Percentiles rank a stretch among this genome's conserved stretches.
Evolutionary conservation across 2,888 invertebrate genomes (phyloP).

Genomic region (Lysandra bellargus): DNA sequence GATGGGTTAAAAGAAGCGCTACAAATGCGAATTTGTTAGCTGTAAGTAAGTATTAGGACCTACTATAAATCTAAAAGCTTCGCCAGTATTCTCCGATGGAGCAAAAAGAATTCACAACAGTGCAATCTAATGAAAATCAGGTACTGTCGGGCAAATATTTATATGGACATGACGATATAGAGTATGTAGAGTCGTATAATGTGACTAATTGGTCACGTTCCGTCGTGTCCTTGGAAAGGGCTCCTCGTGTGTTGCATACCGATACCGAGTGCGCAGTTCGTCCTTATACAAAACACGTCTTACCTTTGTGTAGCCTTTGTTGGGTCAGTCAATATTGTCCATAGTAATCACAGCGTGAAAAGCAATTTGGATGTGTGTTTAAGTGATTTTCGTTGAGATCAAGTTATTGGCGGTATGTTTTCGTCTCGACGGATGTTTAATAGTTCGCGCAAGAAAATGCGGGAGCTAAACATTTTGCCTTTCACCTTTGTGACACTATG

Average conservation of each 20-base stretch:
- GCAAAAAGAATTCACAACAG: too few species aligned
- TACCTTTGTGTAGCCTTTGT: constrained; percentile 31
- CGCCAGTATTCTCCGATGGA: too few species aligned
- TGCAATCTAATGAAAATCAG: not conserved
- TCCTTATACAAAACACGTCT: constrained; percentile 21
- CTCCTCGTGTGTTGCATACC: constrained; percentile 39
- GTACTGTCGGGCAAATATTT: not conserved
- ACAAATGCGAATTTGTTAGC: too few species aligned
- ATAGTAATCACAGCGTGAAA: not conserved
- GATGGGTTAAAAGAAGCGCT: too few species aligned
- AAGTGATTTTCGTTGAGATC: not conserved
- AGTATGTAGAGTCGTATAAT: constrained; percentile 15
- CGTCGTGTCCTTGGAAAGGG: constrained; percentile 40
- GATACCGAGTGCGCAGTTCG: constrained; percentile 34
- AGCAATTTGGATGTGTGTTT: not conserved
- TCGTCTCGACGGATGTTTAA: not conserved
- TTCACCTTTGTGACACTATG: not conserved
- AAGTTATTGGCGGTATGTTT: not conserved
- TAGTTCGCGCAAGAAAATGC: not conserved
- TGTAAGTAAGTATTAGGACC: too few species aligned
- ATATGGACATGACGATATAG: not conserved
- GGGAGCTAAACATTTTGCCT: not conserved
- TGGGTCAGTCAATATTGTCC: constrained; percentile 16
- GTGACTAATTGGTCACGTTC: constrained; percentile 39
- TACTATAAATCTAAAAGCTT: too few species aligned